Conservation (phyloP, 2,888 invertebrate species). For the Thera britannica region DNA sequence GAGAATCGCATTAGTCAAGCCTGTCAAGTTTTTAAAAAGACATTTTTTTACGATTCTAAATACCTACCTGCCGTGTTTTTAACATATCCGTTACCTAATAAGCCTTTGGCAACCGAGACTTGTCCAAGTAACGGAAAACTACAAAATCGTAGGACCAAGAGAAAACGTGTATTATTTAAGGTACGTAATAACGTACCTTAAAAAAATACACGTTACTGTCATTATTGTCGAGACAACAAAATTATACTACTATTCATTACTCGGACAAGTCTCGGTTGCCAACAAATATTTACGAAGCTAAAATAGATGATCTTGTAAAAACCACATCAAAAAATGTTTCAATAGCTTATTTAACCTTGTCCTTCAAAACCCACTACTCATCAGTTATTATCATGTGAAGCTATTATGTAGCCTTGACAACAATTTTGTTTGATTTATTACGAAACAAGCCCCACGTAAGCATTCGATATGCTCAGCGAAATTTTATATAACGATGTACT, state of each 20-base stretch:
- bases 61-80: background rate
- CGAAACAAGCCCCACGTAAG: slow-evolving; percentile 23
- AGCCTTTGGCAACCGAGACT: too few species aligned
- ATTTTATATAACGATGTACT: slow-evolving; percentile 22
- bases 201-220: background rate
- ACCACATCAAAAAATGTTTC: slow-evolving; percentile 2
- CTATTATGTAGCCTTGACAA: slow-evolving; percentile 22
- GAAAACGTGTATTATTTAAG: too few species aligned
- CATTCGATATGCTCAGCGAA: slow-evolving; percentile 21
- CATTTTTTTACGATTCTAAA: background rate
- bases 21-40: slow-evolving; percentile 22
- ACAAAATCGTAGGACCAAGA: too few species aligned
- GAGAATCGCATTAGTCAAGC: slow-evolving; percentile 37
- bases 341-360: slow-evolving; percentile 9
- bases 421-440: slow-evolving; percentile 27
- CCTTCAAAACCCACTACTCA: slow-evolving; percentile 11
- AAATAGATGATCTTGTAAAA: background rate
- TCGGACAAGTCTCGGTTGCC: slow-evolving; percentile 6
- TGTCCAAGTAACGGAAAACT: too few species aligned
- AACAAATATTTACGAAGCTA: slow-evolving; percentile 13
- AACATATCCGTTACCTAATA: too few species aligned
- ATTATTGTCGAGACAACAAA: background rate
- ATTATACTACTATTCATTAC: background rate
- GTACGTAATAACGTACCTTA: background rate
- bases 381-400: slow-evolving; percentile 18